Conservation (phyloP, 2,888 invertebrate species). For the Drosophila limbata region DNA sequence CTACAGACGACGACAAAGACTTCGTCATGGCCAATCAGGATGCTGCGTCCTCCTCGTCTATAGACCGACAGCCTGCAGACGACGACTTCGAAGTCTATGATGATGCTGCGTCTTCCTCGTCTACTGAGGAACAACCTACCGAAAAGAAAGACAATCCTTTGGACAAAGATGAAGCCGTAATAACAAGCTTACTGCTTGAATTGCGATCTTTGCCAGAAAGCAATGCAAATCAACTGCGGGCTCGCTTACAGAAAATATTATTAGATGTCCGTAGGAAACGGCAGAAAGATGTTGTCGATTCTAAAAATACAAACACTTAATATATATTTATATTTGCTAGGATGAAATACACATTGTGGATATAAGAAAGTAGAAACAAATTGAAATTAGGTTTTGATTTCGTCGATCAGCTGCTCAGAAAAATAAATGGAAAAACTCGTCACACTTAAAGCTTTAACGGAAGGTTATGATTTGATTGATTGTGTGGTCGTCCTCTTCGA, state of each 20-base stretch:
- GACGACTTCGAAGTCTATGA: neutral
- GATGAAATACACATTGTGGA: too few species aligned
- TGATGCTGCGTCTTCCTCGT: neutral
- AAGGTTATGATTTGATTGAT: too few species aligned
- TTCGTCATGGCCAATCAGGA: neutral
- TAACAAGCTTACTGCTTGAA: neutral
- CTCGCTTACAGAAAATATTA: neutral
- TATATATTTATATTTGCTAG: too few species aligned
- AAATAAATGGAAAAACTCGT: too few species aligned
- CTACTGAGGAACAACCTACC: neutral
- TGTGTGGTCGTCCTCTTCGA: too few species aligned
- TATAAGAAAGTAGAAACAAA: too few species aligned
- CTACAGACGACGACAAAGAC: neutral
- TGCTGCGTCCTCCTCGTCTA: neutral
- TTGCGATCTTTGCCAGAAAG: conserved; percentile 1
- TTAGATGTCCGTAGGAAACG: neutral
- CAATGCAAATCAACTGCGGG: neutral
- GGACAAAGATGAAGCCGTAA: neutral
- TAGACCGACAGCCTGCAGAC: neutral
- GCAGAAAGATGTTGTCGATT: neutral
- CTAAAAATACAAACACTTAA: too few species aligned
- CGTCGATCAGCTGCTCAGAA: too few species aligned
- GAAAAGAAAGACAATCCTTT: too few species aligned
- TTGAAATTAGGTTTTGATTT: too few species aligned
- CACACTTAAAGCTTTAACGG: too few species aligned